These are phyloP conservation scores for Cacatua alba DNA, from an alignment of 2,113 vertebrate genomes.

Conservation along the genomic window DNA sequence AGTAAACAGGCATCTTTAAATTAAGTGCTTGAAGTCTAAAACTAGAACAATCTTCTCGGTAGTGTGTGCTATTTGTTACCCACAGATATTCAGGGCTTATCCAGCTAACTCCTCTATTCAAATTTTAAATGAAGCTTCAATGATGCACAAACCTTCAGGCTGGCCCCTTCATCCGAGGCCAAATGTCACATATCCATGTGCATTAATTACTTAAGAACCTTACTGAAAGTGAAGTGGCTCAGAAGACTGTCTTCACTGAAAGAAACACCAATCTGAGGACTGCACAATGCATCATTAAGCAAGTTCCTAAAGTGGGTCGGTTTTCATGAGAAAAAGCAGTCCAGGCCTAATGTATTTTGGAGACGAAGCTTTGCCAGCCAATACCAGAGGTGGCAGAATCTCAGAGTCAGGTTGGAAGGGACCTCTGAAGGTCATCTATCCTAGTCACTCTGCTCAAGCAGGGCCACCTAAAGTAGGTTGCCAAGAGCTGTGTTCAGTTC, in stretches of 20 bases:
- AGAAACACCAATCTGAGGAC: background rate
- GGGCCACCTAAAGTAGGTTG: background rate
- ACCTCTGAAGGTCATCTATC: background rate
- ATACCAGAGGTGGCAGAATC: background rate
- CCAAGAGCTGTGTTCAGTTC: background rate
- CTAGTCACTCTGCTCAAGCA: background rate
- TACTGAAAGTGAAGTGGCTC: background rate
- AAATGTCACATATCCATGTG: background rate
- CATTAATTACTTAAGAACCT: background rate
- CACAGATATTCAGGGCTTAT: background rate
- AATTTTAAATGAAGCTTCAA: background rate
- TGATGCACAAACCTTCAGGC: background rate
- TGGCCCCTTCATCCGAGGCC: background rate
- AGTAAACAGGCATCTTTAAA: background rate
- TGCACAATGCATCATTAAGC: background rate
- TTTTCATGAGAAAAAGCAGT: background rate
- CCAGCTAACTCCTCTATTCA: background rate
- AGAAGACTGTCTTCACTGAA: background rate
- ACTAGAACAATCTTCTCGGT: background rate
- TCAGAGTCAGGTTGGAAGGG: background rate
- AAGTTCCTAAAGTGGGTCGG: rapidly evolving
- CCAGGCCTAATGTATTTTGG: background rate
- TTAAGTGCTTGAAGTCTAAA: background rate
- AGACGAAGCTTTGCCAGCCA: background rate
- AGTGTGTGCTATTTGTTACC: background rate